Evolutionary conservation across 2,888 invertebrate genomes (phyloP), one percentile per base, ranked within the genome.

Genomic region (Mesoligia furuncula): DNA sequence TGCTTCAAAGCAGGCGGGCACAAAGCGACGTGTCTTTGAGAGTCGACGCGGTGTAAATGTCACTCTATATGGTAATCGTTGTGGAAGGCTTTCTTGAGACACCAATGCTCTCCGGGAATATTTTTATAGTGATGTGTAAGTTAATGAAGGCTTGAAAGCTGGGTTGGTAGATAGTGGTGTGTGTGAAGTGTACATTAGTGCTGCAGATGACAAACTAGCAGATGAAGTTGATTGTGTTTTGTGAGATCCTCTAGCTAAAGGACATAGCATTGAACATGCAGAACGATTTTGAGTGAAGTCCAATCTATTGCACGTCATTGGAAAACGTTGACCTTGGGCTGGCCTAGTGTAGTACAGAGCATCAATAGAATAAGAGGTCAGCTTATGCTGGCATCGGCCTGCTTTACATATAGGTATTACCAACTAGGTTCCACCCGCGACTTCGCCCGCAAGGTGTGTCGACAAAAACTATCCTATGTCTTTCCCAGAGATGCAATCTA

Each of bases 11-110:
- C 74, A 75, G 54, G 61, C 67, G 61, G 79, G 78, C 85, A 87
- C 87, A 87, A 88, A 88, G 88, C 84, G 73, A 82, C 71, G 71
- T 85, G 86, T 89, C 90, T 91, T 91, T 90, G 89, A 91, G 87
- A 89, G 79, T 85, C 87, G 88, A 84, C 87, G 88, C 90, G 88
- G 90, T 93, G 90, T 92, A 92, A 92, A 91, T 90, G 92, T 92
- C 92, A 90, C 92, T 93, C 90, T 92, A 92, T 93, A 92, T 92
- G 93, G 90, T 92, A 93, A 92, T 93, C 87, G 83, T 85, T 85
- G 88, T 84, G 86, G 87, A 85, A 89, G 89, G 87, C 87, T 88
- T 87, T 90, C 88, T 88, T 86, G 85, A 86, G 86, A 85, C 84
- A 87, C 87, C 83, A 76, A 85, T 83, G 81, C 85, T 75, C 86